These are phyloP conservation scores for Scylla paramamosain DNA, from an alignment of 1,140 invertebrate species.

Conservation along the genomic window DNA sequence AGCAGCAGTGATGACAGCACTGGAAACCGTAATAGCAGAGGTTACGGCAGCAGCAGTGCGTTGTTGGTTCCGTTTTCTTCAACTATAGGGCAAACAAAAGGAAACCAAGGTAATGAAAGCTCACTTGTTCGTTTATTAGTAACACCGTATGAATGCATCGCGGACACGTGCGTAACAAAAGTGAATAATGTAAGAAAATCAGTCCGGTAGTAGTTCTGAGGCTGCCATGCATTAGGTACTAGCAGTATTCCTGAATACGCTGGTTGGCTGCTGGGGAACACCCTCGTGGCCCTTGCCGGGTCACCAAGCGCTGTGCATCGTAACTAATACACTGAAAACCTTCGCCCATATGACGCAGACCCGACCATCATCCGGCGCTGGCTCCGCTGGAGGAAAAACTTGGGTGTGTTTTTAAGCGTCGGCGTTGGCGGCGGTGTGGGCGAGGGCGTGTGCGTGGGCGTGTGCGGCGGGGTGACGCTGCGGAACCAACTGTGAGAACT, in stretches of 20 bases:
- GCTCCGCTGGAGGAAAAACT: neutral
- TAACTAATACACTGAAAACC: neutral
- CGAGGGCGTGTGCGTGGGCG: slow-evolving; percentile 41
- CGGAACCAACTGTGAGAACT: slow-evolving; percentile 45
- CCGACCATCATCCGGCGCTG: neutral
- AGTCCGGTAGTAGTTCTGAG: neutral
- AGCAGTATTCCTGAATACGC: neutral
- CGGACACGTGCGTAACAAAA: too few relatives aligned
- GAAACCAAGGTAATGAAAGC: neutral
- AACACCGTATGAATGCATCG: neutral
- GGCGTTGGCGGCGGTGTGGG: slow-evolving; percentile 34
- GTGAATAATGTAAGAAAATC: neutral
- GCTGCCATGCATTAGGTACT: neutral
- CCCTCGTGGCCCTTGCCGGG: neutral
- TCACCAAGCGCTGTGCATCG: too few relatives aligned
- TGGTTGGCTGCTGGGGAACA: neutral
- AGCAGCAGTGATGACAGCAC: too few relatives aligned
- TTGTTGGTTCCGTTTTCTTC: neutral
- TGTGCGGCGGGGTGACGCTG: neutral
- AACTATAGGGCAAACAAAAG: neutral
- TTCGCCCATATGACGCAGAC: neutral
- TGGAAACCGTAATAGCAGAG: too few relatives aligned
- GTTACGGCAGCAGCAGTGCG: neutral
- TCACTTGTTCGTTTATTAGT: neutral
- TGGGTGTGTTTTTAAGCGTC: neutral